Evolutionary conservation across 1,140 invertebrate species (phyloP), one percentile per base, ranked within the genome.

Genomic region (Temnothorax curvispinosus): DNA sequence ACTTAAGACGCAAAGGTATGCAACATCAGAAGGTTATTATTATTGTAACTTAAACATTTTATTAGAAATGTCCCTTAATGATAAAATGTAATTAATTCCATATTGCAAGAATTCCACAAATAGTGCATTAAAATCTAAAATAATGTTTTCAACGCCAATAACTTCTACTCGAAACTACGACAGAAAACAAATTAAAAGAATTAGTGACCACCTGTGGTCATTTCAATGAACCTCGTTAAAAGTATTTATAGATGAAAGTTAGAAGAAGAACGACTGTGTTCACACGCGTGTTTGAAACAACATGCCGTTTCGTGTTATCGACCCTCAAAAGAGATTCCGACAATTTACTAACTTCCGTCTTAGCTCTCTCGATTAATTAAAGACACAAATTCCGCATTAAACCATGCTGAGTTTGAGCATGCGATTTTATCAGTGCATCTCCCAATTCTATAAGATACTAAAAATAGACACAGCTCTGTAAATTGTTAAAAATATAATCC

Each of bases 341-440:
- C 54, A 44, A 78, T 87, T 84, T 38, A 69, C 41, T 21, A 88
- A 76, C 44, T 77, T 76, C 56, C 56, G 54, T 64, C 56, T 47
- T 54, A n/a, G 18, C 62, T 90, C 84, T 76, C 56, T 72, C 80
- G 64, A 81, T 71, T 90, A 90, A 90, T 88, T 89, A 69, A 69
- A 69, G 50, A 50, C 1, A n/a, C 65, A 69, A 47, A 15, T 7
- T n/a, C 44, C 41, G 65, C 21, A 27, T 47, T 69, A 89, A 90
- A 62, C 72, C 3, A n/a, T 54, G 44, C 6, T 54, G 44, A 44
- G 5, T n/a, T 52, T 47, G 41, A 38, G 41, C 67, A 13, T 35
- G 27, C 52, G 52, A 74, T 74, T 82, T 44, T 82, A 18, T 47
- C 80, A 15, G 6, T 35, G n/a, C n/a, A 21, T 27, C 50, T 27